Conservation (phyloP, 1,140 invertebrate genomes). For the Drusus annulatus region DNA sequence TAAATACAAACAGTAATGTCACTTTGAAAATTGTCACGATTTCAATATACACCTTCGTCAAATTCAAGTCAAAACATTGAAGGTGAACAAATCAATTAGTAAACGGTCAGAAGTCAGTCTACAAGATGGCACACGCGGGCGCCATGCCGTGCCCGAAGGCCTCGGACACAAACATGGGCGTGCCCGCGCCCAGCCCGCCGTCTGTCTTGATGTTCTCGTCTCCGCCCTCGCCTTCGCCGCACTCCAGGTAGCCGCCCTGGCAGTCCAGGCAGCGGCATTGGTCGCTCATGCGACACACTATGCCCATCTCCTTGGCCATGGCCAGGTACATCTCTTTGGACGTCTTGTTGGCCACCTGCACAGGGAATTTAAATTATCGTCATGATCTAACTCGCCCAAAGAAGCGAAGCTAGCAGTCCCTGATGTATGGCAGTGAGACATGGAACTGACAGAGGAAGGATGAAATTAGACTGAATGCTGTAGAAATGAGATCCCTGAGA, state of each 20-base stretch:
- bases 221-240: conserved; percentile 41
- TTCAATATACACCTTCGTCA: no score
- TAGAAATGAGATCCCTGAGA: no score
- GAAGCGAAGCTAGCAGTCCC: no score
- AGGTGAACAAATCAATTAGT: no score
- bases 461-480: no score
- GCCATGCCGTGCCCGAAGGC: conserved; percentile 52
- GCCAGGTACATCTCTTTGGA: conserved; percentile 56
- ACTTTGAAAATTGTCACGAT: no score
- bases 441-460: no score
- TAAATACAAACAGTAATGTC: no score
- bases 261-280: conserved; percentile 56
- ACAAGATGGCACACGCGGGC: conserved; percentile 52
- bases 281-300: conserved; percentile 54
- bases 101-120: neutral
- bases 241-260: conserved; percentile 55
- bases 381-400: no score
- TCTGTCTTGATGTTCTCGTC: conserved; percentile 48
- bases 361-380: neutral
- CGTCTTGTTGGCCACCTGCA: conserved; percentile 54
- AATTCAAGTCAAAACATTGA: no score
- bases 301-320: conserved; percentile 53
- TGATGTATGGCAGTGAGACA: no score
- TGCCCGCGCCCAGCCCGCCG: conserved; percentile 54
- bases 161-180: conserved; percentile 58